Evolutionary conservation across 1,140 invertebrate species (phyloP).

Genomic region (Caerostris extrusa): DNA sequence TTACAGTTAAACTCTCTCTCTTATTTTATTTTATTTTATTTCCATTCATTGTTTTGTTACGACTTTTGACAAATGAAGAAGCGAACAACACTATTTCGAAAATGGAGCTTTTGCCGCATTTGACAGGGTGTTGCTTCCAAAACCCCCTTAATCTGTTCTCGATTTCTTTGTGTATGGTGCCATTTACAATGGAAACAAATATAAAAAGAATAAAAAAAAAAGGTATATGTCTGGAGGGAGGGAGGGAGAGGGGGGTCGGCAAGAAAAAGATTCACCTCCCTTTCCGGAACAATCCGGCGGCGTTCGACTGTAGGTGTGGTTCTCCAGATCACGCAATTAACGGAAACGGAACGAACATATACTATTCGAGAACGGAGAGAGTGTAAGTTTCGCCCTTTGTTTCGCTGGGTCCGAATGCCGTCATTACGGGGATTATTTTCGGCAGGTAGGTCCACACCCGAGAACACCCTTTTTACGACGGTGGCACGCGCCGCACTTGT

Average conservation of each 20-base stretch:
- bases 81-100: not conserved
- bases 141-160: constrained; percentile 34
- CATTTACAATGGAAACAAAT: constrained; percentile 35
- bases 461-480: not conserved
- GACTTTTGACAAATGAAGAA: constrained; percentile 35
- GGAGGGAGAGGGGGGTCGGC: not conserved
- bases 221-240: not conserved
- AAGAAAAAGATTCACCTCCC: constrained; percentile 44
- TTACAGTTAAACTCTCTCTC: not conserved
- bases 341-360: constrained; percentile 68
- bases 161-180: constrained; percentile 11
- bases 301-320: constrained; percentile 58
- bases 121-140: constrained; percentile 21
- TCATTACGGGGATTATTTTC: constrained; percentile 73
- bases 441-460: constrained; percentile 49
- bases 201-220: constrained; percentile 38
- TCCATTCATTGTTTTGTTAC: constrained; percentile 31
- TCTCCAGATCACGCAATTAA: constrained; percentile 65
- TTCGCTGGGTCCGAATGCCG: constrained; percentile 61
- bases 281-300: constrained; percentile 64
- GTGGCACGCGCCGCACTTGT: not conserved
- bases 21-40: not conserved
- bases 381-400: constrained; percentile 53
- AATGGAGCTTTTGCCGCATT: not conserved
- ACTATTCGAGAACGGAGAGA: constrained; percentile 16